Percentiles rank a stretch among this genome's conserved stretches.
phyloP scores from a whole-genome alignment of 2,888 invertebrate species.

The Stegophylla sp. region DNA sequence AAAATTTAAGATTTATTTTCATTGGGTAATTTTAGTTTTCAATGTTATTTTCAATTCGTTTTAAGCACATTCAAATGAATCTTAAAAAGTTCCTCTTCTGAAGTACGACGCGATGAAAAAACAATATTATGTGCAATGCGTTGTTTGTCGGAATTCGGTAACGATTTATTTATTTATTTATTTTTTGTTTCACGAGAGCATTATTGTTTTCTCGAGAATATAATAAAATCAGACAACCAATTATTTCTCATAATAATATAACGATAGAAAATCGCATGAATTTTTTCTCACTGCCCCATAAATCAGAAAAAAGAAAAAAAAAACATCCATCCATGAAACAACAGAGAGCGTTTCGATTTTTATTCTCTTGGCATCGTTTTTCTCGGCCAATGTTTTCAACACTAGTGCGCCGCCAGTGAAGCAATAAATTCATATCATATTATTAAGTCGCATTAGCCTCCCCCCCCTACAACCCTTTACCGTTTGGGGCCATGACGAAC shows the following conservation, averaged over 20 bases:
- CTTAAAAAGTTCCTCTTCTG: neutral
- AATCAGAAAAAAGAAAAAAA: conserved; percentile 7
- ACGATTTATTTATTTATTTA: conserved; percentile 23
- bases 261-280: conserved; percentile 31
- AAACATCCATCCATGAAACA: conserved; percentile 17
- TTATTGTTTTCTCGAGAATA: conserved; percentile 47
- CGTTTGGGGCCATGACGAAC: conserved; percentile 44
- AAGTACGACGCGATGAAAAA: conserved; percentile 2
- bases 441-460: conserved; percentile 36
- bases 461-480: conserved; percentile 11
- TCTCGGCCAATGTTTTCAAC: conserved; percentile 14
- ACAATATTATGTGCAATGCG: conserved; percentile 3
- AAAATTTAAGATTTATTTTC: no score
- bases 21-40: no score
- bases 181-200: neutral
- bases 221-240: conserved; percentile 39
- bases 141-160: conserved; percentile 37
- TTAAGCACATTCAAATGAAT: neutral
- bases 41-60: no score
- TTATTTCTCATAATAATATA: conserved; percentile 37
- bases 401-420: conserved; percentile 1
- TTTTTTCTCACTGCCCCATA: conserved; percentile 22
- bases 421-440: conserved; percentile 36
- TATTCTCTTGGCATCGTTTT: conserved; percentile 41
- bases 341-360: conserved; percentile 9